phyloP scores from a whole-genome alignment of 2,888 invertebrate species.

The Apoda limacodes region DNA sequence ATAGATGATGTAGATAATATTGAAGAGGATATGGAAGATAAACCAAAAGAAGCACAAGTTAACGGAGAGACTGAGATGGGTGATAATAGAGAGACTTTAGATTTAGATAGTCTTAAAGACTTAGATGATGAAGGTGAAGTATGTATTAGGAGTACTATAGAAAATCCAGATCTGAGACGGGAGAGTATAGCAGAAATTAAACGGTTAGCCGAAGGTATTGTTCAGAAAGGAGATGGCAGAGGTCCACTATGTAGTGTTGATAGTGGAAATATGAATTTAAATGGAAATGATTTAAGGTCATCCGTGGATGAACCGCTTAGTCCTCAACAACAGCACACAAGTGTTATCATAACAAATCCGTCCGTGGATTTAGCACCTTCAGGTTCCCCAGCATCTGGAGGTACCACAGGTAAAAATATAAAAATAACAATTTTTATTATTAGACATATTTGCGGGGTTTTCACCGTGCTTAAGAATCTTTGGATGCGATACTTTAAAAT shows the following conservation, averaged over 20 bases:
- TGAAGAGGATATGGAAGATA: slow-evolving; percentile 49
- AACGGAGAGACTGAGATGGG: slow-evolving; percentile 68
- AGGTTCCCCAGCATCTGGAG: slow-evolving; percentile 55
- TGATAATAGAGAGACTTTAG: slow-evolving; percentile 51
- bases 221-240: slow-evolving; percentile 60
- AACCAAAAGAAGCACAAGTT: slow-evolving; percentile 42
- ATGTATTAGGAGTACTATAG: slow-evolving; percentile 52
- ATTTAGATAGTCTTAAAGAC: slow-evolving; percentile 64
- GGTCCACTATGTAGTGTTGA: slow-evolving; percentile 56
- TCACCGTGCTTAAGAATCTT: too few relatives aligned
- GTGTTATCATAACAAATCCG: slow-evolving; percentile 79
- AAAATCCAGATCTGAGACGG: slow-evolving; percentile 57
- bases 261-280: slow-evolving; percentile 47
- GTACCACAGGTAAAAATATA: slow-evolving; percentile 42
- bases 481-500: too few relatives aligned
- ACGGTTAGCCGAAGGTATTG: slow-evolving; percentile 58
- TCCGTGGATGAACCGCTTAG: slow-evolving; percentile 42
- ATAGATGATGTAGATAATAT: slow-evolving; percentile 62
- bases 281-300: slow-evolving; percentile 45
- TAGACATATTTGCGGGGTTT: too few relatives aligned
- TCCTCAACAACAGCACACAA: slow-evolving; percentile 61
- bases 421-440: too few relatives aligned
- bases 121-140: slow-evolving; percentile 49
- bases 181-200: slow-evolving; percentile 64
- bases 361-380: slow-evolving; percentile 73